phyloP scores from a whole-genome alignment of 2,888 invertebrate species.

The Agonopterix arenella region DNA sequence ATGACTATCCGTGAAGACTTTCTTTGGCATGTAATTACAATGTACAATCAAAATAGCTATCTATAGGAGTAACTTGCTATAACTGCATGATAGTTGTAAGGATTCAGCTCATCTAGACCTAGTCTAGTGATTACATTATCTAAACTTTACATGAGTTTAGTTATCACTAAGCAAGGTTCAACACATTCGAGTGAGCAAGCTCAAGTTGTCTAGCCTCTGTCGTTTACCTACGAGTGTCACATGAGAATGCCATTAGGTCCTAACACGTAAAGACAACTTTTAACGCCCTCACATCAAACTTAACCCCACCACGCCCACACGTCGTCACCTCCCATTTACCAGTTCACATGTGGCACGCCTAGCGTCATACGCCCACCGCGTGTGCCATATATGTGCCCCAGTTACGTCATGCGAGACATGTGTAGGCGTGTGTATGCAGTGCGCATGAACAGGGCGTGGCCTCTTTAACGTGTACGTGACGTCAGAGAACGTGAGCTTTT shows the following conservation, averaged over 20 bases:
- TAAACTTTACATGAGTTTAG: too few species aligned
- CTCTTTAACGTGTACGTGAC: constrained; percentile 1
- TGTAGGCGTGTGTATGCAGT: constrained; percentile 51
- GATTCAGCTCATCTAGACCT: too few species aligned
- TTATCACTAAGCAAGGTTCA: too few species aligned
- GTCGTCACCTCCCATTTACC: constrained; percentile 12
- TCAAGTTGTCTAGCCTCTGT: too few species aligned
- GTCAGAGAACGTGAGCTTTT: constrained; percentile 33
- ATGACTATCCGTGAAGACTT: too few species aligned
- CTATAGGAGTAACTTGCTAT: too few species aligned
- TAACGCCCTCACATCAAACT: not conserved
- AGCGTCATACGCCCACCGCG: not conserved
- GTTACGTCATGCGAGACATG: constrained; percentile 47
- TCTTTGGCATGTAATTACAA: too few species aligned
- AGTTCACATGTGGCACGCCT: not conserved
- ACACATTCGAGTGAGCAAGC: too few species aligned
- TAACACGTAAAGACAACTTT: not conserved
- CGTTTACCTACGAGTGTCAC: too few species aligned
- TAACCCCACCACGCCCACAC: constrained; percentile 15
- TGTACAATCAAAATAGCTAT: too few species aligned
- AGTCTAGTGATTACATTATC: too few species aligned
- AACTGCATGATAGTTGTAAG: too few species aligned
- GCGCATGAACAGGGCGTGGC: constrained; percentile 40
- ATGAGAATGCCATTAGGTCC: not conserved
- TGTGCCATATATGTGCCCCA: constrained; percentile 42